A percentile compares a stretch with the other conserved stretches of the same genome.
These are phyloP conservation scores for Parnassius smintheus DNA, from an alignment of 2,888 invertebrate species.

Conservation along the genomic window DNA sequence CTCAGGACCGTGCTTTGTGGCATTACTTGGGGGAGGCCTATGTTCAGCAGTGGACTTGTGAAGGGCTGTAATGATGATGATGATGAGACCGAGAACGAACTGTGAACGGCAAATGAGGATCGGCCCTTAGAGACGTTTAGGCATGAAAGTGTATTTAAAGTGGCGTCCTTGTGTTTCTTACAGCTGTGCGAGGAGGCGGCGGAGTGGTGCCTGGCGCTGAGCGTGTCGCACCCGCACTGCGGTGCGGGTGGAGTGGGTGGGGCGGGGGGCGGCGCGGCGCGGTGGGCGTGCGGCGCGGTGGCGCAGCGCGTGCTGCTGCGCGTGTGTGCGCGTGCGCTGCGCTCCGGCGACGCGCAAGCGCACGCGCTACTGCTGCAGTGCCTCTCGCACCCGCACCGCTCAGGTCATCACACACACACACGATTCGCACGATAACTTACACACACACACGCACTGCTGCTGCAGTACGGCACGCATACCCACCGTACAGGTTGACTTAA, in stretches of 20 bases:
- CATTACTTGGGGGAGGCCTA: too few relatives aligned
- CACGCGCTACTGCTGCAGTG: slow-evolving; percentile 37
- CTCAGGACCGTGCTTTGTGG: too few relatives aligned
- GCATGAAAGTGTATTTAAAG: too few relatives aligned
- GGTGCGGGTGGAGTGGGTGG: slow-evolving; percentile 30
- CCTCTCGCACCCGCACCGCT: slow-evolving; percentile 26
- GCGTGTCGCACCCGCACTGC: slow-evolving; percentile 68
- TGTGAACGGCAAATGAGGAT: too few relatives aligned
- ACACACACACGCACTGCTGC: background rate
- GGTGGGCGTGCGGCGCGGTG: slow-evolving; percentile 53
- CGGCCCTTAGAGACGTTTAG: too few relatives aligned
- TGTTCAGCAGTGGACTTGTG: too few relatives aligned
- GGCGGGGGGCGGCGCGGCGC: slow-evolving; percentile 58
- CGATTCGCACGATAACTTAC: too few relatives aligned
- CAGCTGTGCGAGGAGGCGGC: slow-evolving; percentile 24
- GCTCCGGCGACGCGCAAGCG: slow-evolving; percentile 16
- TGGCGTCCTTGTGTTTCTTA: too few relatives aligned
- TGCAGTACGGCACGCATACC: background rate
- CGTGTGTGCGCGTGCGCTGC: slow-evolving; percentile 24
- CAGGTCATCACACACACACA: background rate
- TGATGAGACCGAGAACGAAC: too few relatives aligned
- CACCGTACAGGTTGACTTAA: too few relatives aligned
- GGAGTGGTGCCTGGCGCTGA: slow-evolving; percentile 62
- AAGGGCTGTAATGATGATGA: too few relatives aligned
- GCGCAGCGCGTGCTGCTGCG: slow-evolving; percentile 44